phyloP scores from a whole-genome alignment of 2,113 vertebrate genomes.

The Henicopernis longicauda region DNA sequence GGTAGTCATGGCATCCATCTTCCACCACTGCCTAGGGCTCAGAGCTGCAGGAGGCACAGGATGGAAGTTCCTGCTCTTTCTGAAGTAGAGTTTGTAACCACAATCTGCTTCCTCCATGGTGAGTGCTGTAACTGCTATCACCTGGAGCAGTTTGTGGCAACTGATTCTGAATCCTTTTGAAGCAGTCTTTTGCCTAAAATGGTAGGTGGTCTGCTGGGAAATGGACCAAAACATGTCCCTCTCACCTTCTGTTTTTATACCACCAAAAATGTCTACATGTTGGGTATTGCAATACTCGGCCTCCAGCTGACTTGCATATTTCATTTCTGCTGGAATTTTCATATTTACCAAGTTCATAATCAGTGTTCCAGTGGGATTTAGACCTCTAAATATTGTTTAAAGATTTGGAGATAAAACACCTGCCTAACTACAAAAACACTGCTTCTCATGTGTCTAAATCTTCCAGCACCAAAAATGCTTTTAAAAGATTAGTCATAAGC shows the following conservation, averaged over 20 bases:
- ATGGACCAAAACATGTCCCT: neutral
- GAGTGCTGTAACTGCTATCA: neutral
- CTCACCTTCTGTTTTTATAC: neutral
- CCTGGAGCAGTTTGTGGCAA: neutral
- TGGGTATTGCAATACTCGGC: neutral
- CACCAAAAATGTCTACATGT: rapidly evolving
- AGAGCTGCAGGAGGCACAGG: neutral
- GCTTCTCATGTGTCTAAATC: neutral
- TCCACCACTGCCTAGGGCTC: rapidly evolving
- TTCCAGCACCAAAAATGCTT: neutral
- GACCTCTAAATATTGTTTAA: neutral
- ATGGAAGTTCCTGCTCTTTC: neutral
- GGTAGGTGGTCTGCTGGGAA: neutral
- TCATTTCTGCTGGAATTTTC: neutral
- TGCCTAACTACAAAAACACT: neutral
- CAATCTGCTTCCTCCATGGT: neutral
- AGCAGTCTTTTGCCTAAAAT: neutral
- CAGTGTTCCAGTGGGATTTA: neutral
- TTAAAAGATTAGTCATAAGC: neutral
- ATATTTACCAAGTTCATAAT: neutral
- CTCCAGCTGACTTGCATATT: neutral
- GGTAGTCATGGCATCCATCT: neutral
- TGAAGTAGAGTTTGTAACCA: neutral
- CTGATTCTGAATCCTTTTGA: neutral
- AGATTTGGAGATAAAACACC: neutral